A percentile compares a stretch with the other conserved stretches of the same genome.
phyloP scores from a whole-genome alignment of 2,888 invertebrate species.

The Troides oblongomaculatus region DNA sequence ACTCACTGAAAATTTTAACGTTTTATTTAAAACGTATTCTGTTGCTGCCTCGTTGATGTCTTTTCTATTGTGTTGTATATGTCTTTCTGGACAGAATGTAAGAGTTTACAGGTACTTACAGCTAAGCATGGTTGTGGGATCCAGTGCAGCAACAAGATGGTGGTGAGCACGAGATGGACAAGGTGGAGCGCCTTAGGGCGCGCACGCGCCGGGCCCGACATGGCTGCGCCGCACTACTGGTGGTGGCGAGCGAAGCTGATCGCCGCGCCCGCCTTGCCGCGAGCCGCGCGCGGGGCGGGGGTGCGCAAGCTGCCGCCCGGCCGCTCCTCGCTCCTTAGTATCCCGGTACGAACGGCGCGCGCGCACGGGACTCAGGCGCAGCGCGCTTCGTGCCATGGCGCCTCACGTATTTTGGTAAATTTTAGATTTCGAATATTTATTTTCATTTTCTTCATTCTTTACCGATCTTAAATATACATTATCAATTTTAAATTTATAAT shows the following conservation, averaged over 20 bases:
- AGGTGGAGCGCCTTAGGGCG: slow-evolving; percentile 60
- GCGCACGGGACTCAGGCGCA: slow-evolving; percentile 76
- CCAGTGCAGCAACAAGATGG: slow-evolving; percentile 58
- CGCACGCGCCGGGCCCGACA: slow-evolving; percentile 77
- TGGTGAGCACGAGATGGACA: slow-evolving; percentile 59
- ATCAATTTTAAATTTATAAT: neutral
- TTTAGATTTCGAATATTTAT: slow-evolving; percentile 6
- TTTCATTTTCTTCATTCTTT: slow-evolving; percentile 14
- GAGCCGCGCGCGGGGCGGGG: slow-evolving; percentile 59
- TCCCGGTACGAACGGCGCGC: slow-evolving; percentile 77
- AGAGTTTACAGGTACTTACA: slow-evolving; percentile 52
- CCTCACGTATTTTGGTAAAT: slow-evolving; percentile 73
- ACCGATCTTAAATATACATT: neutral
- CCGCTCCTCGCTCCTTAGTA: slow-evolving; percentile 73
- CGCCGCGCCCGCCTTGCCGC: slow-evolving; percentile 46
- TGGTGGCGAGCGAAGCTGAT: slow-evolving; percentile 56
- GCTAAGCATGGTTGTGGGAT: slow-evolving; percentile 54
- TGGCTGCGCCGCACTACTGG: slow-evolving; percentile 77
- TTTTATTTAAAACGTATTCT: neutral
- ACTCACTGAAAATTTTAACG: slow-evolving; percentile 6
- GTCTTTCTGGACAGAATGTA: neutral
- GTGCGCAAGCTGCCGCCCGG: slow-evolving; percentile 59
- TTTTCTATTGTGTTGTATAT: slow-evolving; percentile 36
- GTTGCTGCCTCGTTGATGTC: slow-evolving; percentile 47
- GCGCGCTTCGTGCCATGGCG: slow-evolving; percentile 77